Base-by-base conservation (phyloP, 2,888 invertebrate species). In the Troglohyphantes excavatus region DNA sequence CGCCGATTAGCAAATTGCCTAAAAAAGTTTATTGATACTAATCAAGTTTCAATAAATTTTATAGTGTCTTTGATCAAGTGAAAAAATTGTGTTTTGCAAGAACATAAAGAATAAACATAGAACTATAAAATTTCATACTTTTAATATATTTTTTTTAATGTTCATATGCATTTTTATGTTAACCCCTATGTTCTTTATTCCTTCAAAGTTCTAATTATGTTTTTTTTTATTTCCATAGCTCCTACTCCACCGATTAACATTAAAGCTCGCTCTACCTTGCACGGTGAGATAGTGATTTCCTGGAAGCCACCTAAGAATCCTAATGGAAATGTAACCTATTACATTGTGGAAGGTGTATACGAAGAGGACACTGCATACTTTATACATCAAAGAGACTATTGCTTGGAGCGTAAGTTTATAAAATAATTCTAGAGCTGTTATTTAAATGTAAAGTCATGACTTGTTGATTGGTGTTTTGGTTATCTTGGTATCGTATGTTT, bases 251-350 rank as follows among this genome's bases (percentile, higher is more conserved):
- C 96, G 13, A 93, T 93, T 61, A 94, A 94, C 67, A 92, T 96
- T 67, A 93, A 94, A 61, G 95, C 95, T 27, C 94, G 93, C 61
- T 93, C 95, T 0, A 94, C 95, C 84, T 93, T 95, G 7, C 95
- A 95, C 83, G 95, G 95, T 92, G 95, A 95, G 23, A 94, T 97
- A 90, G 94, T 94, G 78, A 94, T 98, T 33, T 95, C 94, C 67
- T 99, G 99, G 99, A 93, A 94, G 68, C 96, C 96, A n/a, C 98
- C 98, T 0, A 92, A 93, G 0, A 93, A 95, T 90, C 96, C 97
- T 6, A 97, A 98, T 94, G 98, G 99, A 19, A 96, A 96, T 92
- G 95, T 99, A 53, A 95, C 96, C 0, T 95, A 96, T 92, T 99
- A 98, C 93, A 94, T 95, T 91, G 95, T 98, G 11, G 78, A 85